phyloP scores from a whole-genome alignment of 23 tunicate species.

The Halocynthia aurantium region DNA sequence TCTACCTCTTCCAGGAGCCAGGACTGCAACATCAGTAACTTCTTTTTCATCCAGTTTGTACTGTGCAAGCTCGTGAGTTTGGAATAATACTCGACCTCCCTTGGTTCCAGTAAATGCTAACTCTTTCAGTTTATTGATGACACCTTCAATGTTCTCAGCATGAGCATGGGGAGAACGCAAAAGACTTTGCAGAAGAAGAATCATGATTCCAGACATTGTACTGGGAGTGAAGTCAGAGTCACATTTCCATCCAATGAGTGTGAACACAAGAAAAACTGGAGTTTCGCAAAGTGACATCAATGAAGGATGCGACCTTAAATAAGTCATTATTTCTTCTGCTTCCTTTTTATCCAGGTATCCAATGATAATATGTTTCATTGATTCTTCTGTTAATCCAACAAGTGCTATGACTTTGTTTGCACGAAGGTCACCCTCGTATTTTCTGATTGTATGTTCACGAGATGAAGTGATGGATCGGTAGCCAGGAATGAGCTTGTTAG shows the following conservation, averaged over 20 bases:
- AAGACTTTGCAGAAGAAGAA: not conserved
- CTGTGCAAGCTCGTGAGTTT: not conserved
- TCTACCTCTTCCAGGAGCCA: not conserved
- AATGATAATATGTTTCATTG: not conserved
- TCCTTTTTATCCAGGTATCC: not conserved
- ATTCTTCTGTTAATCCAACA: conserved; percentile 6
- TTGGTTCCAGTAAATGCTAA: not conserved
- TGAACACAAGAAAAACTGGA: not conserved
- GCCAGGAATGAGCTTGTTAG: not conserved
- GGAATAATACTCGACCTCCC: not conserved
- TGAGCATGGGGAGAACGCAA: conserved; percentile 1
- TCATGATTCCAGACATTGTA: conserved; percentile 4
- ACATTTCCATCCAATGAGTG: not conserved
- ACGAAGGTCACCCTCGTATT: not conserved
- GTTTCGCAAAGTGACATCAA: not conserved
- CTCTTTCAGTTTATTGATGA: not conserved
- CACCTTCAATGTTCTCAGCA: not conserved
- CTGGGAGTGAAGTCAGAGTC: not conserved
- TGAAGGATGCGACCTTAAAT: not conserved
- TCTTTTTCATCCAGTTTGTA: not conserved
- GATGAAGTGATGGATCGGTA: not conserved
- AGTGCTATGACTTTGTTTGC: conserved; percentile 1
- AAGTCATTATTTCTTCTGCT: conserved; percentile 1
- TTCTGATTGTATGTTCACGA: conserved; percentile 9
- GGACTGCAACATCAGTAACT: not conserved